Base-by-base conservation (phyloP, 2,888 invertebrate species). In the Diplolepis rosae region DNA sequence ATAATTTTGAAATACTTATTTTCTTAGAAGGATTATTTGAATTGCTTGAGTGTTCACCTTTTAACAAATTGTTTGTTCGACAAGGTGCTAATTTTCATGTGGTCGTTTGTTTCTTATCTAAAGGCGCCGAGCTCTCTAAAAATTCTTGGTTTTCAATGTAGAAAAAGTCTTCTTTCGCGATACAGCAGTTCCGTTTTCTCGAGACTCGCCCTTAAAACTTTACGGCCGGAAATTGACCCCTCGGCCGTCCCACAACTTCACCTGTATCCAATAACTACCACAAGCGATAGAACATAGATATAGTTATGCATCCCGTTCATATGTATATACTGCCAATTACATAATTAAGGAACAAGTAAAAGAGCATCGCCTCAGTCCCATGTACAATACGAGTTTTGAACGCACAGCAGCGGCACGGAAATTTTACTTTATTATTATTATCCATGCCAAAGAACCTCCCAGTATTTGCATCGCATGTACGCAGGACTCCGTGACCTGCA, bases 171-270 rank as follows among this genome's bases (percentile, higher is more conserved):
- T 73, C 76, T 76, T 79, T 74, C 65, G 48, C 6, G 6, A 45
- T n/a, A 9, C n/a, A n/a, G 39, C 54, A 54, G n/a, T 54, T 30
- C 28, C 9, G 24, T 18, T 35, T 4, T 7, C 1, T 30, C 72
- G 70, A 74, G 80, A 76, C 81, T 78, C 82, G 78, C 81, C 84
- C 83, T 84, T 83, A 79, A 80, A 80, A 79, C 70, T 80, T 85
- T 83, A 84, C 79, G 83, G 78, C 81, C 85, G 85, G 85, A 85
- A 85, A 83, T 85, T 76, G 82, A 82, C 80, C 81, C 80, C 71
- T 72, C 72, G 71, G 77, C 76, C 80, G 76, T 73, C 71, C 71
- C 69, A 71, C 69, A 71, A 70, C 74, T 65, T 71, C 68, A 66
- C 65, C 72, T 72, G 70, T 71, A 72, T 72, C 65, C 73, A 71